Conservation (phyloP, 2,113 vertebrate species). For the Sebastes fasciatus region DNA sequence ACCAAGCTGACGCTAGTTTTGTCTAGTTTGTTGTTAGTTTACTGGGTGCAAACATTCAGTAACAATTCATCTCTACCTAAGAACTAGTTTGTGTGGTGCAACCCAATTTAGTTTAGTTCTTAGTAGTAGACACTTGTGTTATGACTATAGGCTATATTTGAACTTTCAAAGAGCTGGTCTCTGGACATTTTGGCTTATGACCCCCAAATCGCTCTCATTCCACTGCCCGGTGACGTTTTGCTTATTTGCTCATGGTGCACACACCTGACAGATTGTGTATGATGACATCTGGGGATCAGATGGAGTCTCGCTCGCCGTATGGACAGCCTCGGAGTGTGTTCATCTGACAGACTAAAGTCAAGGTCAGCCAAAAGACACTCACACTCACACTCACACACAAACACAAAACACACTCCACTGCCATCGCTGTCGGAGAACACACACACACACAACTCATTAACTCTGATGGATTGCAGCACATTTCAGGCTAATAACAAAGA, state of each 20-base stretch:
- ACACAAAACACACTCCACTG: conserved; percentile 38
- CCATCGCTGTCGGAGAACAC: conserved; percentile 45
- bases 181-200: neutral
- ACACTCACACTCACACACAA: conserved; percentile 14
- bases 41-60: no score
- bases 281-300: conserved; percentile 72
- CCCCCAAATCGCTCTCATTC: conserved; percentile 13
- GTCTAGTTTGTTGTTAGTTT: no score
- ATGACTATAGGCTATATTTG: neutral
- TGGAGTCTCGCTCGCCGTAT: conserved; percentile 64
- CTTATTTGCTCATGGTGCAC: conserved; percentile 57
- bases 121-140: neutral
- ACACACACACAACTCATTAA: conserved; percentile 69
- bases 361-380: conserved; percentile 71
- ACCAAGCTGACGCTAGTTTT: no score
- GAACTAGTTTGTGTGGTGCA: neutral
- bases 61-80: no score
- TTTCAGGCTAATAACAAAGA: conserved; percentile 67
- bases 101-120: neutral
- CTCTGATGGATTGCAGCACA: conserved; percentile 74
- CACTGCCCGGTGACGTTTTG: conserved; percentile 22
- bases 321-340: conserved; percentile 48
- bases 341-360: conserved; percentile 69
- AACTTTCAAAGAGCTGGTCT: neutral
- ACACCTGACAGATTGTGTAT: conserved; percentile 64